Conservation (phyloP, 37 sponge, comb jelly and placozoan genomes). For the Ianthella basta region DNA sequence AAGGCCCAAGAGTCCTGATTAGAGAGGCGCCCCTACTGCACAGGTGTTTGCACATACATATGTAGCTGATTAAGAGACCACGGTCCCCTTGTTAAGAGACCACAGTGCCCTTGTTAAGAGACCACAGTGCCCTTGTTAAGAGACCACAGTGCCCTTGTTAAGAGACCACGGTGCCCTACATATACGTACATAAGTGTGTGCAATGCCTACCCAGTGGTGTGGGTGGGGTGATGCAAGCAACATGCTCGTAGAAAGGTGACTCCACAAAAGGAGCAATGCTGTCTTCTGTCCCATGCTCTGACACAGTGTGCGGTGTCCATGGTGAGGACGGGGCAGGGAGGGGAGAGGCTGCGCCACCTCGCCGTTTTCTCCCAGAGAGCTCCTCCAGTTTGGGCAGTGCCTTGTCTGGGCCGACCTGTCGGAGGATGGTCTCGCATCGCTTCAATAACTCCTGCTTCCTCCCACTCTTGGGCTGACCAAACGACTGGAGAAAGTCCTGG, state of each 20-base stretch:
- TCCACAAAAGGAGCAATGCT: conserved; percentile 4
- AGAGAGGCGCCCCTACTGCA: too few species aligned
- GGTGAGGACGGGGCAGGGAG: not conserved
- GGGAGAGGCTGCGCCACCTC: not conserved
- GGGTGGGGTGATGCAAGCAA: not conserved
- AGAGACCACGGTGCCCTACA: too few species aligned
- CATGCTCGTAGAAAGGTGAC: conserved; percentile 11
- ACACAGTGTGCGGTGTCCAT: not conserved
- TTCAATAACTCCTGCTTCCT: conserved; percentile 68
- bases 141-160: too few species aligned
- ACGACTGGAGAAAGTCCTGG: conserved; percentile 64
- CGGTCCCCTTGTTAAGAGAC: too few species aligned
- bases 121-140: too few species aligned
- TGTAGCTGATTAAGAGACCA: too few species aligned
- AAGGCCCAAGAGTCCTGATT: too few species aligned
- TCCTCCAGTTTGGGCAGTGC: not conserved
- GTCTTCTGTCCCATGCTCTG: too few species aligned
- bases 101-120: too few species aligned
- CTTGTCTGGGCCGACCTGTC: conserved; percentile 23
- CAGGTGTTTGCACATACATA: too few species aligned
- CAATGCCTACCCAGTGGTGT: conserved; percentile 38
- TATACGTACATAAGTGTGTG: too few species aligned
- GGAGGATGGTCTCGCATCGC: conserved; percentile 46
- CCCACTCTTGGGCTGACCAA: conserved; percentile 65
- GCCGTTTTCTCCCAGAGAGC: conserved; percentile 15